A percentile compares a stretch with the other conserved stretches of the same genome.
phyloP scores from a whole-genome alignment of 2,888 invertebrate genomes.

The Habrosyne pyritoides region DNA sequence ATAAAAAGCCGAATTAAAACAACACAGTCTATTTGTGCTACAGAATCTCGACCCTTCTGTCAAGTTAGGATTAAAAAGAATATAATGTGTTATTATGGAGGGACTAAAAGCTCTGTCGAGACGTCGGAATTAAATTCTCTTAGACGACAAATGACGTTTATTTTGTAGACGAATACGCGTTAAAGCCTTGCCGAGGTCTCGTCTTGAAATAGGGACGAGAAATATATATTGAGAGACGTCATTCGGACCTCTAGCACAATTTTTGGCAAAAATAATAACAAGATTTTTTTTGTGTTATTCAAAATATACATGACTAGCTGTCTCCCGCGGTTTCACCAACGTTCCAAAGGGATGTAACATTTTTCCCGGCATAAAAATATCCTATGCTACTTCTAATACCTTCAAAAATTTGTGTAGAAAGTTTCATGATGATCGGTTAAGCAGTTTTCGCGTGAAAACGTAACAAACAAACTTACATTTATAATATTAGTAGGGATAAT shows the following conservation, averaged over 20 bases:
- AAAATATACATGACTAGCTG: too few species aligned
- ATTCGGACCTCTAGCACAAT: background rate
- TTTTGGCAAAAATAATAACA: too few species aligned
- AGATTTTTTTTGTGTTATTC: too few species aligned
- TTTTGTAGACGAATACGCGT: slow-evolving; percentile 1
- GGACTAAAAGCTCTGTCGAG: slow-evolving; percentile 34
- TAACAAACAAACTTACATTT: too few species aligned
- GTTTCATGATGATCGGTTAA: too few species aligned
- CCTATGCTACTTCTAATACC: too few species aligned
- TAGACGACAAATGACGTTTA: background rate
- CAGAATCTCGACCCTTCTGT: background rate
- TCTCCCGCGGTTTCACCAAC: too few species aligned
- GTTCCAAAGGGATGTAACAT: too few species aligned
- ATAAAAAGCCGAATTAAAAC: background rate
- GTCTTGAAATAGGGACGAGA: background rate
- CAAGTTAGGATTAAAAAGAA: slow-evolving; percentile 32
- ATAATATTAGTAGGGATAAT: too few species aligned
- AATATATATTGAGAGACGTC: background rate
- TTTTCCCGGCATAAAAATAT: too few species aligned
- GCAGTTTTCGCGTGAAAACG: too few species aligned
- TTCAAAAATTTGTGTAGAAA: too few species aligned
- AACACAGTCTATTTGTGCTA: background rate
- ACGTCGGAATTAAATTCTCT: slow-evolving; percentile 10
- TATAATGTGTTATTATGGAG: slow-evolving; percentile 33
- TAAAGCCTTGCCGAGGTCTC: background rate